Evolutionary conservation across 64 coral and sea anemone species (phyloP).

Genomic region (Anthopleura sola): DNA sequence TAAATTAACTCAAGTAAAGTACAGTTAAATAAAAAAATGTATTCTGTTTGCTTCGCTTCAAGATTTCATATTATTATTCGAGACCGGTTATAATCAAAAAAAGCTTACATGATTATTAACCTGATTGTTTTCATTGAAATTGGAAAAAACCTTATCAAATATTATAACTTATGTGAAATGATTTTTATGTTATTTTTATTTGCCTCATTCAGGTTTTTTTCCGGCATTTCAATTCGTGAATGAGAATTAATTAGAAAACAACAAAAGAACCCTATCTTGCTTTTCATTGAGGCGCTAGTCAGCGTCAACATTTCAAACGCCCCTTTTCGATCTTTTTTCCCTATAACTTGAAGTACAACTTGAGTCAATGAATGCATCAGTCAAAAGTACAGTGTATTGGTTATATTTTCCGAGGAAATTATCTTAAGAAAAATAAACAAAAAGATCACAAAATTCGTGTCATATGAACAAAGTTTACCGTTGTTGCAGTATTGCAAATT

Average conservation of each 20-base stretch:
- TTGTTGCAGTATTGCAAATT: background rate
- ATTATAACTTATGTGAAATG: background rate
- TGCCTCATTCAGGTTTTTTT: background rate
- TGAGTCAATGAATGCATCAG: background rate
- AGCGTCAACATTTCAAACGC: background rate
- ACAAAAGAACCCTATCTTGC: background rate
- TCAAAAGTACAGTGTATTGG: background rate
- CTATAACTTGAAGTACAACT: background rate
- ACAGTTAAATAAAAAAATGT: background rate
- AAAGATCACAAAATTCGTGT: background rate
- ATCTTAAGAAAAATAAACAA: background rate
- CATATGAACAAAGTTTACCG: background rate
- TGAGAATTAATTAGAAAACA: constrained; percentile 9
- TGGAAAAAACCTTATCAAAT: background rate
- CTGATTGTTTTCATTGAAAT: constrained; percentile 6
- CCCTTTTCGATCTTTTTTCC: background rate
- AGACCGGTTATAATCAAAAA: constrained; percentile 6
- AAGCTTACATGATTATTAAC: background rate
- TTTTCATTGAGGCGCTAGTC: background rate
- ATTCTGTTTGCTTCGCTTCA: background rate
- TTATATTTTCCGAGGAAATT: background rate
- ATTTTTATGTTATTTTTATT: constrained; percentile 6
- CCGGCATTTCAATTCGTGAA: background rate
- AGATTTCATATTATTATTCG: background rate
- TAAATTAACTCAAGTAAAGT: constrained; percentile 9